Percentiles rank a stretch among this genome's conserved stretches.
Evolutionary conservation across 2,888 invertebrate species (phyloP).

Genomic region (Microctonus hyperodae): DNA sequence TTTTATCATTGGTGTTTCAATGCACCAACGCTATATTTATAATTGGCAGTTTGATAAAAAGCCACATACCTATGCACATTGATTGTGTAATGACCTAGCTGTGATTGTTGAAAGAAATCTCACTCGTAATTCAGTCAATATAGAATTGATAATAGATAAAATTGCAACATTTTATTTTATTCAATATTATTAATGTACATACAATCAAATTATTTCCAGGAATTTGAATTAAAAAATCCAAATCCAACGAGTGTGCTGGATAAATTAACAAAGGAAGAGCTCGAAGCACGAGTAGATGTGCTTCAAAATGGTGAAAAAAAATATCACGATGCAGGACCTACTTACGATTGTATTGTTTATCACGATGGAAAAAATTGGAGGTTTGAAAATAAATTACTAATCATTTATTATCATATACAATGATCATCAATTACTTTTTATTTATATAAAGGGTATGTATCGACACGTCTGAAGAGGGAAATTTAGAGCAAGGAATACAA

Average conservation of each 20-base stretch:
- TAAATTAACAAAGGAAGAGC: constrained; percentile 86
- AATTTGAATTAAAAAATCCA: constrained; percentile 76
- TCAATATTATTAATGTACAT: not conserved
- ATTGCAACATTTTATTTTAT: not conserved
- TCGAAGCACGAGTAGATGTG: constrained; percentile 85
- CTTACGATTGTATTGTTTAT: constrained; percentile 93
- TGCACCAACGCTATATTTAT: constrained; percentile 58
- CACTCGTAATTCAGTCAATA: not conserved
- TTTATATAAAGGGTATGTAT: constrained; percentile 74
- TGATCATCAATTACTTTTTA: constrained; percentile 16
- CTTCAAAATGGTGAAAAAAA: constrained; percentile 86
- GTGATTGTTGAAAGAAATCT: constrained; percentile 19
- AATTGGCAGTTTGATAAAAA: constrained; percentile 58
- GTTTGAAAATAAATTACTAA: constrained; percentile 61
- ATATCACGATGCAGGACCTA: constrained; percentile 84
- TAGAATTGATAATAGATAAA: not conserved
- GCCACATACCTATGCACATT: constrained; percentile 20
- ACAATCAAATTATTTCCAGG: constrained; percentile 46
- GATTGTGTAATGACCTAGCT: constrained; percentile 27
- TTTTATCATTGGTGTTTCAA: constrained; percentile 40
- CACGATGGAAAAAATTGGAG: constrained; percentile 92
- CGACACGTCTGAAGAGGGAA: constrained; percentile 83
- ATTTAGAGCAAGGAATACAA: constrained; percentile 77
- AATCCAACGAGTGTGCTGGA: constrained; percentile 71
- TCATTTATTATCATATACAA: constrained; percentile 11